Evolutionary conservation across 2,888 invertebrate species (phyloP).

Genomic region (Drosophila monieri): DNA sequence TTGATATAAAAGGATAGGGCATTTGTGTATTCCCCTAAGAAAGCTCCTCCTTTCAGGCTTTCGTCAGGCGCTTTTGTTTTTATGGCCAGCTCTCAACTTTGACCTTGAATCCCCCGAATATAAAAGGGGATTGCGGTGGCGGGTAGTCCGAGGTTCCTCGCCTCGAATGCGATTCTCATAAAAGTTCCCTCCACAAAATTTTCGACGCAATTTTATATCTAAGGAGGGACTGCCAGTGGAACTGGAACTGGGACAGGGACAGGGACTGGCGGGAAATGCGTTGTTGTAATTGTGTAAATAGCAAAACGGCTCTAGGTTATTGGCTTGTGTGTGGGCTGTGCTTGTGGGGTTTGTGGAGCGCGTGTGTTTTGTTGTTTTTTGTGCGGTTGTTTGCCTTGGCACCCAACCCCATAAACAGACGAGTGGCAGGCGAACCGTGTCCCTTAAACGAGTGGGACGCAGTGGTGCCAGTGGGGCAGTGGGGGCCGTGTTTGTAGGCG

Average conservation of each 20-base stretch:
- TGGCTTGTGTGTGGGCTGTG: slow-evolving; percentile 54
- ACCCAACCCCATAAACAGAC: slow-evolving; percentile 9
- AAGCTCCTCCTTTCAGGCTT: neutral
- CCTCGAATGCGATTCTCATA: slow-evolving; percentile 52
- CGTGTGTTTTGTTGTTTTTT: slow-evolving; percentile 44
- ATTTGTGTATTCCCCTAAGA: neutral
- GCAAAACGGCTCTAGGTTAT: slow-evolving; percentile 65
- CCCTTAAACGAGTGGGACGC: neutral
- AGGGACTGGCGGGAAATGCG: slow-evolving; percentile 1
- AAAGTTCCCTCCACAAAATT: slow-evolving; percentile 53
- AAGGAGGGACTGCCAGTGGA: neutral
- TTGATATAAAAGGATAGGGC: slow-evolving; percentile 13
- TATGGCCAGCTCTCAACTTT: slow-evolving; percentile 62
- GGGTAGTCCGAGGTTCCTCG: slow-evolving; percentile 31
- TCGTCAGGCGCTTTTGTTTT: slow-evolving; percentile 51
- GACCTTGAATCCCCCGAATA: slow-evolving; percentile 66
- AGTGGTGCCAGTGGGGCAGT: neutral
- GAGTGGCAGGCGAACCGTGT: slow-evolving; percentile 4
- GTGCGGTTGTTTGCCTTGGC: slow-evolving; percentile 57
- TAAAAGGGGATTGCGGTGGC: slow-evolving; percentile 20
- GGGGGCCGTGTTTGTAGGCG: slow-evolving; percentile 16
- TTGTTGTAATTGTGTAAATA: slow-evolving; percentile 73
- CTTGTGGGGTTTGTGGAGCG: slow-evolving; percentile 24
- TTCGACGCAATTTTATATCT: slow-evolving; percentile 67
- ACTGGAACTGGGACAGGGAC: neutral